Percentiles rank a stretch among this genome's conserved stretches.
These are phyloP conservation scores for Perizoma affinitatum DNA, from an alignment of 2,888 invertebrate species.

Conservation along the genomic window DNA sequence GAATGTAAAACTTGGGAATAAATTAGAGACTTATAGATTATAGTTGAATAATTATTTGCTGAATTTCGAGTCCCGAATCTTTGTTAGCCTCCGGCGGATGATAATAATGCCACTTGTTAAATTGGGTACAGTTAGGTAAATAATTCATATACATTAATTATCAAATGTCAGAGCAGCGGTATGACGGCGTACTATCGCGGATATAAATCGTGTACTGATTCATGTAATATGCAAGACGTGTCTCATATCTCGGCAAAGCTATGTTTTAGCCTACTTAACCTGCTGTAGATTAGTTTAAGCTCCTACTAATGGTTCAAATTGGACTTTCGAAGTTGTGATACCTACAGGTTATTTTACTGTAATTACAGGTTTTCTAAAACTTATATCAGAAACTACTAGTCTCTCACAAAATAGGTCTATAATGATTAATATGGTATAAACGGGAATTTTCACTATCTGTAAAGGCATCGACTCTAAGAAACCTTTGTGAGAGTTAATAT, in stretches of 20 bases:
- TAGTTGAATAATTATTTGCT: not conserved
- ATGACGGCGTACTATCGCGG: constrained; percentile 45
- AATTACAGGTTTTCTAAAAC: no score
- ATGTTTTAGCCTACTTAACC: constrained; percentile 65
- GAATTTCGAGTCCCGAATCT: not conserved
- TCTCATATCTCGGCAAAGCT: constrained; percentile 64
- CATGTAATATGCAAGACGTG: constrained; percentile 71
- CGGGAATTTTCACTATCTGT: no score
- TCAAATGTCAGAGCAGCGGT: constrained; percentile 37
- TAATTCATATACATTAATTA: constrained; percentile 41
- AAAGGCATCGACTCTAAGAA: no score
- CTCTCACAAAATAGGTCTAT: no score
- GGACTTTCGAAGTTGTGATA: not conserved
- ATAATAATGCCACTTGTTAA: constrained; percentile 2
- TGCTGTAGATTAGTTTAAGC: constrained; percentile 53
- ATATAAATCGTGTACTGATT: constrained; percentile 60
- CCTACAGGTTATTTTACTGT: no score
- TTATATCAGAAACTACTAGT: no score
- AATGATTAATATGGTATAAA: no score
- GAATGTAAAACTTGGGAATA: no score
- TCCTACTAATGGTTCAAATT: constrained; percentile 41
- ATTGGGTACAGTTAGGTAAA: constrained; percentile 11
- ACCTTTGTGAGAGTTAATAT: no score
- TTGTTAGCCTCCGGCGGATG: constrained; percentile 17
- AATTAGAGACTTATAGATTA: no score